Conservation (phyloP, 53 echinoderm and acorn worm species). For the Crossaster papposus region DNA sequence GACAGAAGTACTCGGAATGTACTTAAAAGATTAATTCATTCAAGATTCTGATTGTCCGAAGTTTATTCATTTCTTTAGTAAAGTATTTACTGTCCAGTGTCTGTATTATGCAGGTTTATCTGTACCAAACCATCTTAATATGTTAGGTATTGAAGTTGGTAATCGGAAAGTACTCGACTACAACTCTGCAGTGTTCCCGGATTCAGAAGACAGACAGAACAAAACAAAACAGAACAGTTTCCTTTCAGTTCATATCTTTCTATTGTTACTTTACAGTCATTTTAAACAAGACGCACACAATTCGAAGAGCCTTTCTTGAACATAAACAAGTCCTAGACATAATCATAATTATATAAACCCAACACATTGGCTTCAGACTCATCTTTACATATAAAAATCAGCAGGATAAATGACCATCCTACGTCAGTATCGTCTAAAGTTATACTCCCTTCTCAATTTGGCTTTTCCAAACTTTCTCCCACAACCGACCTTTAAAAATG, state of each 20-base stretch:
- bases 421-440: neutral
- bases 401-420: neutral
- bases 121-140: too few relatives aligned
- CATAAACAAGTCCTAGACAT: constrained; percentile 23
- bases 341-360: constrained; percentile 9
- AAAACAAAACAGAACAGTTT: neutral
- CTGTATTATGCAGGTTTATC: too few relatives aligned
- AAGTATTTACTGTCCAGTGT: too few relatives aligned
- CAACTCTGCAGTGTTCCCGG: too few relatives aligned
- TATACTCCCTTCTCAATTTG: neutral
- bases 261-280: constrained; percentile 31
- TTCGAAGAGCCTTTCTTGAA: constrained; percentile 28
- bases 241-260: neutral
- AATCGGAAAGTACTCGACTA: too few relatives aligned
- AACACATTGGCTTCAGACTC: constrained; percentile 6
- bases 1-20: too few relatives aligned
- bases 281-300: constrained; percentile 39
- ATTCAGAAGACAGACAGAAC: neutral
- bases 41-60: too few relatives aligned
- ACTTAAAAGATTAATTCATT: too few relatives aligned
- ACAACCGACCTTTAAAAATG: constrained; percentile 8
- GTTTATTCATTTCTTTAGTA: too few relatives aligned
- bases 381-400: constrained; percentile 26
- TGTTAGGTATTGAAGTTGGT: too few relatives aligned
- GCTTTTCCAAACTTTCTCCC: neutral